Evolutionary conservation across 1,140 invertebrate species (phyloP).

Genomic region (Vanessa tameamea): DNA sequence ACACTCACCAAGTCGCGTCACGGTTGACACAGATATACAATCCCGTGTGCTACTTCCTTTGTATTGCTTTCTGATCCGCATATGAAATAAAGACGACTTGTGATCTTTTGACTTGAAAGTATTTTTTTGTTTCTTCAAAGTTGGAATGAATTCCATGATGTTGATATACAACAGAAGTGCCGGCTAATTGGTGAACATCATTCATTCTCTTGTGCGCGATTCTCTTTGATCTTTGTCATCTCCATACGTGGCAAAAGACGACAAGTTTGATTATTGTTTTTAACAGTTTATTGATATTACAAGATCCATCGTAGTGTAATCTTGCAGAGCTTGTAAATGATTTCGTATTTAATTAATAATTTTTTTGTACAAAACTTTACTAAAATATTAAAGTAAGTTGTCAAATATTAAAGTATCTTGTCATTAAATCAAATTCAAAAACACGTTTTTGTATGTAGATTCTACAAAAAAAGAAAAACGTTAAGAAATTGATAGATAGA

Average conservation of each 20-base stretch:
- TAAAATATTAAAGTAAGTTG: too few species aligned
- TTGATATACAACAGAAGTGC: neutral
- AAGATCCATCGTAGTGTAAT: too few species aligned
- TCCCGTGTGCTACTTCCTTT: conserved; percentile 6
- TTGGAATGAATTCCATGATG: neutral
- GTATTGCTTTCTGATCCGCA: conserved; percentile 13
- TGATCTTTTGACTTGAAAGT: neutral
- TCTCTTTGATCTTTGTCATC: neutral
- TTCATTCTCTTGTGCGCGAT: neutral
- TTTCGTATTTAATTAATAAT: too few species aligned
- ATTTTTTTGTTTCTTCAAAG: neutral
- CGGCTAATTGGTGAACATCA: conserved; percentile 4
- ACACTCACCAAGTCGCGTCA: conserved; percentile 11
- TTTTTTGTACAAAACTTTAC: too few species aligned
- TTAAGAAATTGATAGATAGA: too few species aligned
- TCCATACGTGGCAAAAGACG: neutral
- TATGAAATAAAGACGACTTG: neutral
- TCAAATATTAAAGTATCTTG: too few species aligned
- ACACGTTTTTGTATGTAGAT: too few species aligned
- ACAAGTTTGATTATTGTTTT: too few species aligned
- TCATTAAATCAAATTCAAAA: too few species aligned
- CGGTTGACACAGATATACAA: conserved; percentile 8
- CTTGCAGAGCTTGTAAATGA: too few species aligned
- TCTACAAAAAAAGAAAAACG: too few species aligned
- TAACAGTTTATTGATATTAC: too few species aligned